Evolutionary conservation across 53 echinoderm and acorn worm species (phyloP).

Genomic region (Astropecten irregularis): DNA sequence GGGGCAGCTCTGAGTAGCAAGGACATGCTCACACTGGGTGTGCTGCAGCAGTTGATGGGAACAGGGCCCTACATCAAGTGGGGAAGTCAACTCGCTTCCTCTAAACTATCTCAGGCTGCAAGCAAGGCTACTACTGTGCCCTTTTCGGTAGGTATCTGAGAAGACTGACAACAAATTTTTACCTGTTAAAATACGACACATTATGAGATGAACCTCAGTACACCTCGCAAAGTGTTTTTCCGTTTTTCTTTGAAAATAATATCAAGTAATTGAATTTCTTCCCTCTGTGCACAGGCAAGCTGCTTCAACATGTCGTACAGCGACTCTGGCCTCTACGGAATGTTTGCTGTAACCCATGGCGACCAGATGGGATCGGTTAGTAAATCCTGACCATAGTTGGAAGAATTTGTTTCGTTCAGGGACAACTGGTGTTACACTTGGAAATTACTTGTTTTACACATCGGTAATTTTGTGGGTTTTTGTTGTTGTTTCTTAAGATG

Average conservation of each 20-base stretch:
- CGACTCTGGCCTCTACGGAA: conserved; percentile 91
- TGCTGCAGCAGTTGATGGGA: conserved; percentile 88
- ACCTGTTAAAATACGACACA: neutral
- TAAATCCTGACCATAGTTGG: neutral
- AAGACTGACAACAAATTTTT: neutral
- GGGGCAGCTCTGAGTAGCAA: conserved; percentile 69
- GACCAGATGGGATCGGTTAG: conserved; percentile 88
- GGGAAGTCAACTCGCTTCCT: conserved; percentile 78
- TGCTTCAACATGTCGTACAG: conserved; percentile 92
- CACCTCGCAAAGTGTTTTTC: too few relatives aligned
- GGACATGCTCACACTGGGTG: conserved; percentile 74
- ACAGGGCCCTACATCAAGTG: conserved; percentile 83
- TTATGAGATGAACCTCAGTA: neutral
- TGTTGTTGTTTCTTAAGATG: conserved; percentile 73
- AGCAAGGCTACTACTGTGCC: conserved; percentile 76
- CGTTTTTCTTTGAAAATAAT: too few relatives aligned
- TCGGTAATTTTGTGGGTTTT: neutral
- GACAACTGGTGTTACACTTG: too few relatives aligned
- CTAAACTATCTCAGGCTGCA: conserved; percentile 78
- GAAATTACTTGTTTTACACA: neutral
- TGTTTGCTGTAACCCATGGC: conserved; percentile 84
- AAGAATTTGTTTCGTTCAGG: too few relatives aligned
- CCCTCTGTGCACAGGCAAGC: conserved; percentile 65
- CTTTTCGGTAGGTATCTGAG: conserved; percentile 67
- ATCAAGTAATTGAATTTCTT: neutral